Conservation (phyloP, 2,113 vertebrate species). For the Oreotrochilus melanogaster region DNA sequence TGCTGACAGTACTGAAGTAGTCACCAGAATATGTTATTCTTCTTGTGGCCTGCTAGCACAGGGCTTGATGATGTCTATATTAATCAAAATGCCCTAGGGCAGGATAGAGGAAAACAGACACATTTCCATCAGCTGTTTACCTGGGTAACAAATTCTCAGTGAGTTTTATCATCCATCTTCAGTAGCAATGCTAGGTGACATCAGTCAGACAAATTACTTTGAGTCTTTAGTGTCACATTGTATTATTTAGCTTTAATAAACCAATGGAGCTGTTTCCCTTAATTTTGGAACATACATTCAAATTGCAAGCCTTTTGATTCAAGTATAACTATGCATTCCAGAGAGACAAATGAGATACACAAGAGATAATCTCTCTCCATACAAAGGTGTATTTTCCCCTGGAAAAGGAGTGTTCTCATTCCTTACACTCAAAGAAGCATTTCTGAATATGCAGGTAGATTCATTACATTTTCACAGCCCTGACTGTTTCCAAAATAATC, state of each 20-base stretch:
- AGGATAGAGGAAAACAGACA: neutral
- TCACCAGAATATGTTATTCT: slow-evolving; percentile 24
- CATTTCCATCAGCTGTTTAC: slow-evolving; percentile 48
- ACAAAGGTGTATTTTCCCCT: neutral
- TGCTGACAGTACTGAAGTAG: slow-evolving; percentile 45
- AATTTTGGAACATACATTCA: neutral
- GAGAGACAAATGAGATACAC: neutral
- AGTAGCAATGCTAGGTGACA: slow-evolving; percentile 28
- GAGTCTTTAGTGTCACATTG: slow-evolving; percentile 16
- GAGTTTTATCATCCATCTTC: slow-evolving; percentile 51
- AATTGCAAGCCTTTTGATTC: neutral
- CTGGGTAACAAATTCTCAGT: slow-evolving; percentile 28
- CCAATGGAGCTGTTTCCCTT: neutral
- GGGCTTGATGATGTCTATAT: slow-evolving; percentile 24
- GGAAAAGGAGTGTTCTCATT: neutral
- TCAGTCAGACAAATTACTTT: slow-evolving; percentile 43
- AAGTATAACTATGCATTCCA: neutral
- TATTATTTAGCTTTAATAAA: slow-evolving; percentile 35
- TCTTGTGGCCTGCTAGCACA: neutral
- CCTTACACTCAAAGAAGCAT: neutral
- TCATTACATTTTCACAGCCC: neutral
- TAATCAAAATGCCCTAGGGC: slow-evolving; percentile 45
- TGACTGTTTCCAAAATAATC: neutral
- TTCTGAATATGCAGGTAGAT: neutral
- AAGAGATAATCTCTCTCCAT: neutral